Evolutionary conservation across 1,140 invertebrate genomes (phyloP).

Genomic region (Pygmarrhopalites habei): DNA sequence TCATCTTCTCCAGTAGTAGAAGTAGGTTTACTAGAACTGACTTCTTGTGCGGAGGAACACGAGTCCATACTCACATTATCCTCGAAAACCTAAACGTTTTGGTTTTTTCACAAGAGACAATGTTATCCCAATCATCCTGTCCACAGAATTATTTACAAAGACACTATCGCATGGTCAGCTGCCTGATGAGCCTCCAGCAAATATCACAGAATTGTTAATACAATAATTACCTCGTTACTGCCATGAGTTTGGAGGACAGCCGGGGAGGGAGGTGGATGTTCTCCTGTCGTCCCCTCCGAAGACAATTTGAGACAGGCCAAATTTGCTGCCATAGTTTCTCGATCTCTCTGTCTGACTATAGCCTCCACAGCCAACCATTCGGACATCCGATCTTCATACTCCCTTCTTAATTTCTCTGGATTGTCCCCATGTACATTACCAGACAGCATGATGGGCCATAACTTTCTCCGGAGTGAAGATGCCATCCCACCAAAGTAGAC

Average conservation of each 20-base stretch:
- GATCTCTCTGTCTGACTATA: conserved; percentile 77
- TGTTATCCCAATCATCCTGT: too few relatives aligned
- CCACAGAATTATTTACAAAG: too few relatives aligned
- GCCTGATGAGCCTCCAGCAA: too few relatives aligned
- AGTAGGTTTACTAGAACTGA: conserved; percentile 23
- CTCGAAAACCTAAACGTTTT: conserved; percentile 44
- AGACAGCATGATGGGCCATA: conserved; percentile 86
- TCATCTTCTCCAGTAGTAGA: conserved; percentile 13
- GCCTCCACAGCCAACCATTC: conserved; percentile 91
- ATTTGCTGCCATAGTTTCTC: conserved; percentile 57
- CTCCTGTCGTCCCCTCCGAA: conserved; percentile 48
- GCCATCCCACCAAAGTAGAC: conserved; percentile 81
- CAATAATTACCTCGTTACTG: conserved; percentile 57
- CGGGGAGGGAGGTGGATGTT: conserved; percentile 35
- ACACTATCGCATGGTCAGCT: too few relatives aligned
- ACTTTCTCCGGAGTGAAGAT: conserved; percentile 67
- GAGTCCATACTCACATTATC: conserved; percentile 43
- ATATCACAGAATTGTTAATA: too few relatives aligned
- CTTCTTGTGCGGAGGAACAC: conserved; percentile 34
- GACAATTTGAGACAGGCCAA: conserved; percentile 53
- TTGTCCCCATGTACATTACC: conserved; percentile 57
- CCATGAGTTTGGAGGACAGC: conserved; percentile 43
- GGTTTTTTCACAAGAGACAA: too few relatives aligned
- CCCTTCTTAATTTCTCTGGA: conserved; percentile 60
- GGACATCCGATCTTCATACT: conserved; percentile 83